Conservation (phyloP, 37 sponge, comb jelly and placozoan genomes). For the Agelas oroides region DNA sequence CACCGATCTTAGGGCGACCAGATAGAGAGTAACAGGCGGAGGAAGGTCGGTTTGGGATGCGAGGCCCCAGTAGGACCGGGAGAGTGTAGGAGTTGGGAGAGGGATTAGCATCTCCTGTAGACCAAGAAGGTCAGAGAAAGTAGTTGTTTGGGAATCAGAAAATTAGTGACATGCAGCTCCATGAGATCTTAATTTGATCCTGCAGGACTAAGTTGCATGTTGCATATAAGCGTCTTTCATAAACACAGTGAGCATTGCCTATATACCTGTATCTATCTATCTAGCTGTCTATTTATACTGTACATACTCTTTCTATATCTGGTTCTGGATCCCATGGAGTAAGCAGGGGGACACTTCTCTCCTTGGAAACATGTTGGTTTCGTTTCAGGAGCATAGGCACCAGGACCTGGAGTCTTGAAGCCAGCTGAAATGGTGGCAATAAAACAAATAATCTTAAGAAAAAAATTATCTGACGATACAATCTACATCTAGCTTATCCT, state of each 20-base stretch:
- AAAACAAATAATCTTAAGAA: background rate
- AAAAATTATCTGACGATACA: background rate
- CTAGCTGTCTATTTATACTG: background rate
- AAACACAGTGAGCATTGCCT: too few relatives aligned
- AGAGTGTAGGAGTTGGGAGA: conserved; percentile 94
- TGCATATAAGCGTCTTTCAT: too few relatives aligned
- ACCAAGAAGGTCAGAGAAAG: background rate
- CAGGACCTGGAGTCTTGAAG: conserved; percentile 94
- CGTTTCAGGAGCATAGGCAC: conserved; percentile 84
- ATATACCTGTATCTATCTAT: too few relatives aligned
- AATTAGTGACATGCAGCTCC: too few relatives aligned
- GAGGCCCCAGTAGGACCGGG: conserved; percentile 85
- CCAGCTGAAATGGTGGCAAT: conserved; percentile 8
- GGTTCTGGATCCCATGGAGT: conserved; percentile 88
- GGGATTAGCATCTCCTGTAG: conserved; percentile 90
- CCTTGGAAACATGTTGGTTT: conserved; percentile 67
- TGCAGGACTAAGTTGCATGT: too few relatives aligned
- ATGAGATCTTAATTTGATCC: too few relatives aligned
- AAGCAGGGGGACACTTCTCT: conserved; percentile 85
- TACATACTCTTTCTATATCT: conserved; percentile 86
- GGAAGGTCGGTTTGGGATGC: conserved; percentile 69
- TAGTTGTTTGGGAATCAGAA: too few relatives aligned
- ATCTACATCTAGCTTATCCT: background rate
- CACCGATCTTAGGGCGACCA: conserved; percentile 84
- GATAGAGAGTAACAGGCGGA: conserved; percentile 91